Evolutionary conservation across 2,888 invertebrate genomes (phyloP), one percentile per base, ranked within the genome.

Genomic region (Drosophila yooni): DNA sequence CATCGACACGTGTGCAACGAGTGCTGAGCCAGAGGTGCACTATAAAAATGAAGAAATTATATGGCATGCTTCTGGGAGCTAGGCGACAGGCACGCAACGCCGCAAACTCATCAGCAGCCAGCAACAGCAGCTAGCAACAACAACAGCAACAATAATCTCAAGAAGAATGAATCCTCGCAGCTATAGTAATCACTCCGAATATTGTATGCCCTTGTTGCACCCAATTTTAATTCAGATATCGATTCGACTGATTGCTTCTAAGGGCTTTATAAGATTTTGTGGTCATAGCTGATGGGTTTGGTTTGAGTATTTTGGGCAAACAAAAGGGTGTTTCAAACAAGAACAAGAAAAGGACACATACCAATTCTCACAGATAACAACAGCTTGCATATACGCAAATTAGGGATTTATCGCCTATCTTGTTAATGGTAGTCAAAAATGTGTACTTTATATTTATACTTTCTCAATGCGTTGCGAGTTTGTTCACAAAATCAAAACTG

Each of bases 1-100:
- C 64, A 69, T 61, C 70, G 65, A 70, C 79, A 73, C 57, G 72
- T 58, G 81, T 80, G 81, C 76, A 67, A 36, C 62, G 61, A 67
- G 51, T 62, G 58, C 60, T 51, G 62, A 57, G 76, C 76, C 69
- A 64, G 73, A 70, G 87, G 70, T 87, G 89, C 89, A 83, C 76
- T 73, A 73, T 82, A 82, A 89, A 89, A 88, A 76, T 76, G 75
- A 67, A 64, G 70, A 84, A 89, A 83, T 83, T 89, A 83, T 83
- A 83, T 87, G 46, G 76, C 84, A 57, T 74, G 81, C 81, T 80
- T 66, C 59, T 76, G 66, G 56, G 77, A 64, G 60, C 65, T 27
- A 46, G 36, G 48, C 48, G 62, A 48, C 71, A 62, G 66, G 62
- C 82, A 80, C 73, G 80, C 80, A 82, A 64, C 46, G 72, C 68